A percentile compares a stretch with the other conserved stretches of the same genome.
phyloP scores from a whole-genome alignment of 1,140 invertebrate genomes.

The Drosophila prosaltans region DNA sequence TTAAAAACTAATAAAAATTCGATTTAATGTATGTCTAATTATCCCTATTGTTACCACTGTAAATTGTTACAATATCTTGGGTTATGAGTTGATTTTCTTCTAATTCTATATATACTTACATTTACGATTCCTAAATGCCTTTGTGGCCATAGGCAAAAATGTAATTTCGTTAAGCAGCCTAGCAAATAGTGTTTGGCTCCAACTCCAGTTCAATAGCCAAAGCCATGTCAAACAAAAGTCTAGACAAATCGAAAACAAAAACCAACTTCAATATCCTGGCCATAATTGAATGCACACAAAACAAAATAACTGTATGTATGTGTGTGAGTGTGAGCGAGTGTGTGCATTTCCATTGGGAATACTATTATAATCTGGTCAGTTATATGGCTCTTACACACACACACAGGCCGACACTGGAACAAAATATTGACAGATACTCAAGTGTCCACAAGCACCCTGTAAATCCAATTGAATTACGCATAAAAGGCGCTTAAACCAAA shows the following conservation, averaged over 20 bases:
- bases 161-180: constrained; percentile 71
- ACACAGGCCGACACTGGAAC: constrained; percentile 3
- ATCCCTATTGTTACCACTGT: neutral
- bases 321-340: constrained; percentile 14
- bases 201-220: constrained; percentile 21
- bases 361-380: constrained; percentile 77
- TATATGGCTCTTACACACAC: constrained; percentile 41
- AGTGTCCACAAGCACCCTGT: constrained; percentile 79
- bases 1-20: too few relatives aligned
- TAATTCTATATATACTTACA: constrained; percentile 24
- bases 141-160: constrained; percentile 53
- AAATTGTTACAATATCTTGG: neutral
- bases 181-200: constrained; percentile 43
- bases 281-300: constrained; percentile 75
- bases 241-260: constrained; percentile 78
- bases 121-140: constrained; percentile 35
- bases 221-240: constrained; percentile 66
- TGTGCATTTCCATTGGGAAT: constrained; percentile 57
- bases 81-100: neutral
- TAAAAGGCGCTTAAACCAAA: constrained; percentile 78
- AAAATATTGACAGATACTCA: constrained; percentile 77
- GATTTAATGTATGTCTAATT: neutral
- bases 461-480: constrained; percentile 80
- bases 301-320: constrained; percentile 10
- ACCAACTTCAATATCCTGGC: constrained; percentile 71